Base-by-base conservation (phyloP, 2,888 invertebrate species). In the Euplexia lucipara region DNA sequence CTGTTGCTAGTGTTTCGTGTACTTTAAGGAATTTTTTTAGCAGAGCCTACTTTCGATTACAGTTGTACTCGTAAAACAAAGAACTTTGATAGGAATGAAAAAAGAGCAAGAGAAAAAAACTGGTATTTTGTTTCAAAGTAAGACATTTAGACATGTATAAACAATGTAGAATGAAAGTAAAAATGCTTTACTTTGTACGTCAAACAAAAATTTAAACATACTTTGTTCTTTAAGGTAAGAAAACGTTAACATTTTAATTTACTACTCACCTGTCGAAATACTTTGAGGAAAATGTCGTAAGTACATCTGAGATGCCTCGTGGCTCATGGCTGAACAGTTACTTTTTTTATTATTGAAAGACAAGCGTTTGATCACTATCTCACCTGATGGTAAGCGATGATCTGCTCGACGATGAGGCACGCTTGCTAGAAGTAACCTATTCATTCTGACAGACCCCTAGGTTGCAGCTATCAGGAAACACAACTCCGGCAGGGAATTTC, bases 1-100 rank as follows among this genome's bases (percentile, higher is more conserved):
- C 5, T 8, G 47, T 37, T 30, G 51, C 37, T 32, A 48, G 32
- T 26, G 44, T 35, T 54, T 48, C 18, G 37, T 30, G 32, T 34
- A 62, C 34, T 52, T 42, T n/a, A 4, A 26, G 9, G 1, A 26
- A 6, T 0, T 3, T 16, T 69, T 34, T 42, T 9, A 18, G 18
- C 20, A 16, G 7, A 3, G 34, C 16, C 1, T 41, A 4, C 7
- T 35, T 26, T 8, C 3, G 0, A 34, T 41, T 22, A 30, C 18
- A 57, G 1, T n/a, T 20, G 34, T 16, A 22, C 14, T 0, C 20
- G 22, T 26, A 3, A 10, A 42, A 34, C 10, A 0, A 18, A 8
- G 1, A 9, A 9, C 0, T 12, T 16, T 42, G 10, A 18, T 22
- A 16, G 6, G n/a, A 16, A 14, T 18, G 10, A 18, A 3, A 14